A percentile compares a stretch with the other conserved stretches of the same genome.
These are phyloP conservation scores for Scyliorhinus canicula DNA, from an alignment of 2,797 vertebrate species.

Conservation along the genomic window DNA sequence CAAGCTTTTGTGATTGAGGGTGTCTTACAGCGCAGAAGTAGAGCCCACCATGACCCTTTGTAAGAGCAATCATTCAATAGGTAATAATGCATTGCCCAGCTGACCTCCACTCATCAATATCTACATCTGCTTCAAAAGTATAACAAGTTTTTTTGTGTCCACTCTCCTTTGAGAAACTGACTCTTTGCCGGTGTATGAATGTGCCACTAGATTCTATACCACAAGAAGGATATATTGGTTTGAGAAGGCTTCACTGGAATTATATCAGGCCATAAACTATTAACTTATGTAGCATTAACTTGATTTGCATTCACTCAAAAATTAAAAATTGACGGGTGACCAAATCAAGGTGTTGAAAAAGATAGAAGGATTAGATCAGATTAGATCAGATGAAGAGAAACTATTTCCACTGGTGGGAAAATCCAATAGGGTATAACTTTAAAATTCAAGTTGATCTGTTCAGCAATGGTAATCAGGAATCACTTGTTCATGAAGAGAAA, in stretches of 20 bases:
- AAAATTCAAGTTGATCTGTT: background rate
- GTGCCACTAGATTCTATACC: background rate
- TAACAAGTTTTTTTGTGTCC: background rate
- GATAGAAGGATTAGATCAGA: background rate
- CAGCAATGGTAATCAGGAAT: background rate
- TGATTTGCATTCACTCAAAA: background rate
- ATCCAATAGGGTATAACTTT: background rate
- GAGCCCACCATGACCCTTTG: background rate
- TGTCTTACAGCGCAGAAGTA: background rate
- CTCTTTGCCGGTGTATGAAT: background rate
- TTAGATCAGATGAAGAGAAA: too few relatives aligned
- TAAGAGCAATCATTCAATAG: background rate
- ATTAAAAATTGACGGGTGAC: background rate
- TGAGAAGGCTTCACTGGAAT: background rate
- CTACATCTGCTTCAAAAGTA: background rate
- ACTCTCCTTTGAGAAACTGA: background rate
- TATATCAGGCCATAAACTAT: background rate
- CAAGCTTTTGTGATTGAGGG: background rate
- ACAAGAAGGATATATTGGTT: background rate
- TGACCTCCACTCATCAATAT: background rate
- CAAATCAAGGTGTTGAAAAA: background rate
- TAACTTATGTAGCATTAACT: background rate
- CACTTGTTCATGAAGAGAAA: background rate
- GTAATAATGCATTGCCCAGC: background rate
- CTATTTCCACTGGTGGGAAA: background rate